Percentiles rank a stretch among this genome's conserved stretches.
Conservation (phyloP, 2,888 invertebrate species). For the Cryptops parisi region DNA sequence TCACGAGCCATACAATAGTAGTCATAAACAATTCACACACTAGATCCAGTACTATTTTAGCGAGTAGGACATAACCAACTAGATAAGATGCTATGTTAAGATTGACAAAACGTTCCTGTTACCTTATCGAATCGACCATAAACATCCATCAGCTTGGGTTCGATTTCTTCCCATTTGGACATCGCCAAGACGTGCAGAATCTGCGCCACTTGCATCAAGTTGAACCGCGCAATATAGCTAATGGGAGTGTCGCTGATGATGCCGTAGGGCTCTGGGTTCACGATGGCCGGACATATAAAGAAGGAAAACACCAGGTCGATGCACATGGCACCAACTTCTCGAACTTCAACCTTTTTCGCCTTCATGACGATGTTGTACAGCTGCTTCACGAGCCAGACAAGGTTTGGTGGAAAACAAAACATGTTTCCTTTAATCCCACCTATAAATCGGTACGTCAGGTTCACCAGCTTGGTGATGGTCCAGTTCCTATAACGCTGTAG, state of each 20-base stretch:
- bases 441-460: conserved; percentile 66
- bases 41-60: too few species aligned
- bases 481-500: conserved; percentile 62
- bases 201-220: conserved; percentile 71
- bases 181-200: conserved; percentile 82
- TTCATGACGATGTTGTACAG: conserved; percentile 54
- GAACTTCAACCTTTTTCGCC: conserved; percentile 39
- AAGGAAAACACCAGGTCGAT: conserved; percentile 84
- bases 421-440: conserved; percentile 66
- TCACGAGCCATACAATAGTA: too few species aligned
- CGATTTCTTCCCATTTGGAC: conserved; percentile 65
- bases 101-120: too few species aligned
- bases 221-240: conserved; percentile 77
- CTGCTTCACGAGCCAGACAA: conserved; percentile 81
- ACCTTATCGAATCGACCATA: conserved; percentile 63
- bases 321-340: conserved; percentile 49
- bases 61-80: too few species aligned
- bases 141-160: conserved; percentile 54
- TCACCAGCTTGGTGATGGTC: conserved; percentile 60
- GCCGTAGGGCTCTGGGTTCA: conserved; percentile 89
- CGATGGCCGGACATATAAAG: conserved; percentile 91
- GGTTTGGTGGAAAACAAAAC: conserved; percentile 74
- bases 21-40: too few species aligned
- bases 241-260: conserved; percentile 79
- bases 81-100: too few species aligned